Conservation (phyloP, 2,113 vertebrate genomes). For the Microtus pennsylvanicus region DNA sequence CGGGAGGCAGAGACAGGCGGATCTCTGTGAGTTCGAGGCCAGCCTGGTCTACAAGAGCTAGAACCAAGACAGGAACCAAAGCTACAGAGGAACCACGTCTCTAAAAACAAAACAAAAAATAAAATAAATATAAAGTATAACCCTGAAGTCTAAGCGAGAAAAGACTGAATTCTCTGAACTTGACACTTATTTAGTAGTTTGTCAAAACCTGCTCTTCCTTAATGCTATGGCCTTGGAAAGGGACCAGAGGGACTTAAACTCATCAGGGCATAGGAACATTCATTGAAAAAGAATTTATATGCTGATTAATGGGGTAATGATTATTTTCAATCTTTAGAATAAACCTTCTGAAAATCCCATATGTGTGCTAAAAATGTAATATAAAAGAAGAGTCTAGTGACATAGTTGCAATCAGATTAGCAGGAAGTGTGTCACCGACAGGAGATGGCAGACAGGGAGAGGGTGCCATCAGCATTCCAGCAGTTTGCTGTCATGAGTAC, state of each 20-base stretch:
- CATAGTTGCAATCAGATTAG: not conserved
- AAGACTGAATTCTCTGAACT: slow-evolving; percentile 5
- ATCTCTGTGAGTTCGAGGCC: too few relatives aligned
- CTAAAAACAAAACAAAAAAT: not conserved
- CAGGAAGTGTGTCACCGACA: not conserved
- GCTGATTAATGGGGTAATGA: slow-evolving; percentile 10
- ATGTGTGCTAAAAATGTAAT: slow-evolving; percentile 52
- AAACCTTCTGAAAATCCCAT: slow-evolving; percentile 29
- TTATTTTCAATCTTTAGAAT: slow-evolving; percentile 64
- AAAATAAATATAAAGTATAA: slow-evolving; percentile 42
- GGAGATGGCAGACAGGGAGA: not conserved
- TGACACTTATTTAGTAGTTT: slow-evolving; percentile 38
- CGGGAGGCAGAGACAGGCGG: too few relatives aligned
- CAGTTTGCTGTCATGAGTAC: not conserved
- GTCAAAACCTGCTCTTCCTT: slow-evolving; percentile 53
- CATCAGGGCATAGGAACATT: not conserved
- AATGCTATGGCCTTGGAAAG: slow-evolving; percentile 25
- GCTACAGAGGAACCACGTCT: too few relatives aligned
- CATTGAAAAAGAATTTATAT: slow-evolving; percentile 43
- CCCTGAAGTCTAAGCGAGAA: not conserved
- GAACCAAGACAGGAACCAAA: too few relatives aligned
- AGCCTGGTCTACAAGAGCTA: too few relatives aligned
- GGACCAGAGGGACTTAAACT: slow-evolving; percentile 25
- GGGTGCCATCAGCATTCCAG: not conserved
- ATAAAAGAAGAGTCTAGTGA: slow-evolving; percentile 52